A percentile compares a stretch with the other conserved stretches of the same genome.
Evolutionary conservation across 2,888 invertebrate species (phyloP).

Genomic region (Gerris lacustris): DNA sequence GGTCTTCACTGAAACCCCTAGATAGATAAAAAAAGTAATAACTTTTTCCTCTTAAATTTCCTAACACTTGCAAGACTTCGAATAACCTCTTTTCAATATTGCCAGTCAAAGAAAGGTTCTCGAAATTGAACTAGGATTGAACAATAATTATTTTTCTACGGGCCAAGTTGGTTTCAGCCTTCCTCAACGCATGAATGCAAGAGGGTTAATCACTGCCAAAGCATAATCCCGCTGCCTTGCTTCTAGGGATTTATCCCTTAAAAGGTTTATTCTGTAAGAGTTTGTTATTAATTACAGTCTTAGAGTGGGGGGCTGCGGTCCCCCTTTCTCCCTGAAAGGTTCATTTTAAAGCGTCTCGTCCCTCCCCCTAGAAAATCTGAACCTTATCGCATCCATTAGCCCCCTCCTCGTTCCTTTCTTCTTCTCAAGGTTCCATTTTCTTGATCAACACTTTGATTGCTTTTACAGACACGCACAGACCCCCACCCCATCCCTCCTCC

Average conservation of each 20-base stretch:
- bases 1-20: too few relatives aligned
- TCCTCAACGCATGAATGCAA: too few relatives aligned
- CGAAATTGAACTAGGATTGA: too few relatives aligned
- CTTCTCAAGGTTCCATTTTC: background rate
- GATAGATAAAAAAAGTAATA: too few relatives aligned
- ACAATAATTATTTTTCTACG: too few relatives aligned
- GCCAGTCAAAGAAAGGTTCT: too few relatives aligned
- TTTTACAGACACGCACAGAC: background rate
- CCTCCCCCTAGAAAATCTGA: background rate
- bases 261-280: slow-evolving; percentile 9
- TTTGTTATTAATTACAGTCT: slow-evolving; percentile 10
- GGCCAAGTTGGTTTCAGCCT: too few relatives aligned
- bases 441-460: slow-evolving; percentile 5
- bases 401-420: background rate
- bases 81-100: too few relatives aligned
- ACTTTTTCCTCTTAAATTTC: too few relatives aligned
- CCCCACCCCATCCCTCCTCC: background rate
- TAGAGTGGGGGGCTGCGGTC: slow-evolving; percentile 5
- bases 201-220: background rate
- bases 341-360: background rate
- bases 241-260: slow-evolving; percentile 6
- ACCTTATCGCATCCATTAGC: background rate
- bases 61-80: too few relatives aligned
- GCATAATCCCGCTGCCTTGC: background rate
- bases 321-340: background rate